A percentile compares a stretch with the other conserved stretches of the same genome.
Conservation (phyloP, 2,797 vertebrate genomes). For the Acipenser transmontanus region DNA sequence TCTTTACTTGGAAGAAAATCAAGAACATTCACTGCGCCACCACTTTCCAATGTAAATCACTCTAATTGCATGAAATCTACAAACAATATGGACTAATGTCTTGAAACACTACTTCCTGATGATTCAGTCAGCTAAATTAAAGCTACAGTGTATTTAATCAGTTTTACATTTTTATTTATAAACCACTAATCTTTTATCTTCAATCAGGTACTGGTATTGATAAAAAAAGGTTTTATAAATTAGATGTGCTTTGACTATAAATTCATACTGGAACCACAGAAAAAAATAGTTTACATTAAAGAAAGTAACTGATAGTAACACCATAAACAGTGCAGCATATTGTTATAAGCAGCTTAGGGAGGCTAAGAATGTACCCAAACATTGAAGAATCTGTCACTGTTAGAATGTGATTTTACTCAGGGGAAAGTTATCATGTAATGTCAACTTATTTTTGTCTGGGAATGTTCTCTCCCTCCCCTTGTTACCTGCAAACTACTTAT, state of each 20-base stretch:
- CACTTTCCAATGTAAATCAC: neutral
- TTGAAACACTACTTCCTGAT: too few relatives aligned
- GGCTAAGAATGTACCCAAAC: neutral
- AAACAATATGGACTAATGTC: too few relatives aligned
- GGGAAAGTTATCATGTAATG: neutral
- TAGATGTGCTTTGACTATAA: too few relatives aligned
- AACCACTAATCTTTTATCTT: too few relatives aligned
- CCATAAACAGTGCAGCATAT: neutral
- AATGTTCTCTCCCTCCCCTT: neutral
- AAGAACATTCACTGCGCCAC: neutral
- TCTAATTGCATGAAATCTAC: neutral
- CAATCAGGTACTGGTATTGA: too few relatives aligned
- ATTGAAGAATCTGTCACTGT: slow-evolving; percentile 6
- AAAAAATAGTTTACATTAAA: neutral
- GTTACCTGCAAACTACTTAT: neutral
- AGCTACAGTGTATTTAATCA: too few relatives aligned
- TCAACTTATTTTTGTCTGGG: neutral
- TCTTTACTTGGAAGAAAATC: neutral
- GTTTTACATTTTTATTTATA: too few relatives aligned
- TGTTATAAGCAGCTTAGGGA: neutral
- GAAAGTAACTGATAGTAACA: neutral
- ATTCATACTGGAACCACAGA: neutral
- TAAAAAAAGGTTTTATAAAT: too few relatives aligned
- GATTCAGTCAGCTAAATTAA: too few relatives aligned
- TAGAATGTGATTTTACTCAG: slow-evolving; percentile 6